Base-by-base conservation (phyloP, 2,888 invertebrate genomes). In the Rutpela maculata region DNA sequence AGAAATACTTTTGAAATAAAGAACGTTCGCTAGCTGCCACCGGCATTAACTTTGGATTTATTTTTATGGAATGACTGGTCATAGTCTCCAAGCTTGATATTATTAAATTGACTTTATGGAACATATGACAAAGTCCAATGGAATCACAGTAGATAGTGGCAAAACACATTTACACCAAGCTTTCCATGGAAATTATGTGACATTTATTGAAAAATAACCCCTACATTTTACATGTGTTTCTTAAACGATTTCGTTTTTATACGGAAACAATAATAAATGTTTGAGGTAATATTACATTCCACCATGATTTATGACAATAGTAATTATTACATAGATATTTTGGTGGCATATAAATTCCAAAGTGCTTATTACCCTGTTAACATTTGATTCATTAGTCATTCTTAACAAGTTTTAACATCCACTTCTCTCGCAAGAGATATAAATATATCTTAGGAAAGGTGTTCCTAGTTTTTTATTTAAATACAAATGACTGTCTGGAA, bases 71-170 rank as follows among this genome's bases (percentile, higher is more conserved):
- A 63, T 63, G n/a, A 63, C 35, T n/a, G 35, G 31, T 3, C 35
- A 63, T 3, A 17, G 60, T 4, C 6, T n/a, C 10, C 17, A 31
- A 63, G 62, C 62, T 35, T 35, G 31, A 63, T n/a, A n/a, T 63
- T 31, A 63, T 63, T 63, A 63, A 63, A 63, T 17, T 35, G 17
- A 35, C 17, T 35, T 63, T 63, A 63, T 31, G 62, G 35, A 63
- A 63, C 35, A 63, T 35, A 63, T 63, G 35, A 63, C n/a, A 17
- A 11, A 35, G 35, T 35, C 12, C 35, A 3, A 17, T 50, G 15
- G 35, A 63, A 63, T 63, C 35, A 63, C 35, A n/a, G n/a, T 63
- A 17, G 22, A 26, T 22, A 19, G 17, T 17, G 35, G 3, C 18
- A 50, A 50, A 50, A 50, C 31, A 26, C 60, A 26, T 60, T 60